Conservation (phyloP, 1,140 invertebrate species). For the Periplaneta americana region DNA sequence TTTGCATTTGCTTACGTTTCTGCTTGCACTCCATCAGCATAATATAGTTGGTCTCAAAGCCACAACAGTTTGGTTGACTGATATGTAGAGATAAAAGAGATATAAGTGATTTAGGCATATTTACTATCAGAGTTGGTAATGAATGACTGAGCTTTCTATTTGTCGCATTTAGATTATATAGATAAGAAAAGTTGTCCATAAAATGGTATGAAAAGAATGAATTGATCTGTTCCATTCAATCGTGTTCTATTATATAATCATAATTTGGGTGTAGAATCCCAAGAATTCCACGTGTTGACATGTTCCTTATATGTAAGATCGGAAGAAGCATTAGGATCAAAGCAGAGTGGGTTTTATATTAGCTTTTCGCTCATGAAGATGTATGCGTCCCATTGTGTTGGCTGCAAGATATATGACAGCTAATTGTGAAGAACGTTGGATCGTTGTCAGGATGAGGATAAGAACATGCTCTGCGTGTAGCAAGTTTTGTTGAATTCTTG, state of each 20-base stretch:
- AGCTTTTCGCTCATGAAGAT: not conserved
- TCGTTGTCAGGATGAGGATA: not conserved
- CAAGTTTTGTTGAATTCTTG: not conserved
- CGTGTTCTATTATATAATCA: not conserved
- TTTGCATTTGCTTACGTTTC: not conserved
- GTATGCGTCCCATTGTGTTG: not conserved
- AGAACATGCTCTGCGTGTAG: not conserved
- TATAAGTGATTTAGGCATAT: not conserved
- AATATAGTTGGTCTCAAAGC: not conserved
- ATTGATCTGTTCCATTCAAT: not conserved
- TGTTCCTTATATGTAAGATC: not conserved
- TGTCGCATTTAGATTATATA: not conserved
- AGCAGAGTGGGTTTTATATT: not conserved
- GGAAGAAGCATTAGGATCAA: not conserved
- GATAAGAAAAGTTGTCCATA: not conserved
- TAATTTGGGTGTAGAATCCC: not conserved
- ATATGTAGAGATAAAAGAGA: not conserved
- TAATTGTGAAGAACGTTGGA: not conserved
- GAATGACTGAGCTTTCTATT: not conserved
- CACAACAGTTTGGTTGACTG: not conserved
- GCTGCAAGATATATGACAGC: not conserved
- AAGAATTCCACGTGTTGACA: not conserved
- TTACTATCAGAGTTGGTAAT: not conserved
- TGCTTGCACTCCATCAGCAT: not conserved
- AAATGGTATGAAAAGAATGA: not conserved